Evolutionary conservation across 1,140 invertebrate genomes (phyloP), one percentile per base, ranked within the genome.

Genomic region (Heliconius melpomene): DNA sequence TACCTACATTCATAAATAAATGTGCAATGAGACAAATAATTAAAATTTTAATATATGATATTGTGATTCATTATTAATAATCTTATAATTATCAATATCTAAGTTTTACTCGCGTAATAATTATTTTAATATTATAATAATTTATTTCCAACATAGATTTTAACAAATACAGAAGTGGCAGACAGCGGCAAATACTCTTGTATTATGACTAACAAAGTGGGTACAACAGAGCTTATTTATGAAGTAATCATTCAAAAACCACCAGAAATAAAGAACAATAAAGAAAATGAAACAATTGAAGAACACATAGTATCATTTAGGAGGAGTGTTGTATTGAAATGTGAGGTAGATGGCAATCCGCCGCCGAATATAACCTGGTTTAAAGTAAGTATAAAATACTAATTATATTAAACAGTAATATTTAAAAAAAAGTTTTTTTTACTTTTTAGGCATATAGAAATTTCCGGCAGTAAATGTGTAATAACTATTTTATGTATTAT

Each of bases 131-230:
- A 23, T 23, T 57, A 8, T 9, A n/a, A 57, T n/a, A 9, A 9
- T 66, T 46, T 32, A 9, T 71, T 40, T 29, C 26, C 78, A 16
- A 13, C 20, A 18, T 20, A 79, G 76, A 66, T 74, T 7, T 75
- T 81, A 77, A 86, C 89, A 66, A 89, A 87, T 32, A 89, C 91
- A 11, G 83, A 90, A 75, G 84, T 90, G 29, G 86, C 87, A 7
- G 93, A 95, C 83, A 89, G 87, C 73, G 93, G 94, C 2, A 89
- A 90, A 50, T 95, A 95, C 81, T 90, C 92, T 5, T 95, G 94
- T 79, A 85, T 94, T 7, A 88, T 91, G 80, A 93, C 90, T 0
- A 95, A 94, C 84, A 91, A 90, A 83, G 91, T 94, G 16, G 94
- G 94, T 11, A 87, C 88, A 18, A 89, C 90, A 0, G 93, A 94